Percentiles rank a stretch among this genome's conserved stretches.
Conservation (phyloP, 2,113 vertebrate genomes). For the Spilogale gracilis region DNA sequence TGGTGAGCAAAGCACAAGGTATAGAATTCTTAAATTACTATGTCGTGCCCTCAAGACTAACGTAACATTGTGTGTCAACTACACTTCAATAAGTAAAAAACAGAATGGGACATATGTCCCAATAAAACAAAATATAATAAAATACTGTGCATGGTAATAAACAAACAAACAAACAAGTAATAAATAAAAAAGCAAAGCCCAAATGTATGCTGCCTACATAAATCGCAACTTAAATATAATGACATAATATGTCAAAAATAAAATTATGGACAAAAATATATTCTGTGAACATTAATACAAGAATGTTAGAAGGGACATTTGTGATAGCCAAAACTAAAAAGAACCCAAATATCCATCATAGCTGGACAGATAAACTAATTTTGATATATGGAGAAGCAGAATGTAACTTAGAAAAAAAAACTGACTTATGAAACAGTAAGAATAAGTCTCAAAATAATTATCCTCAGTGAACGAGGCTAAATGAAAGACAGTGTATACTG, state of each 20-base stretch:
- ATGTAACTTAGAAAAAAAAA: not conserved
- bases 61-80: not conserved
- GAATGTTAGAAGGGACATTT: not conserved
- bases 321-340: constrained; percentile 14
- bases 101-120: not conserved
- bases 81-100: not conserved
- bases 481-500: not conserved
- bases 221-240: constrained; percentile 10
- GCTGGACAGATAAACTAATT: not conserved
- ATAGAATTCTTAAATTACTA: not conserved
- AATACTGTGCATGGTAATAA: not conserved
- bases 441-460: constrained; percentile 32
- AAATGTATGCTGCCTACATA: not conserved
- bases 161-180: not conserved
- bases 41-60: not conserved
- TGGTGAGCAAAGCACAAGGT: not conserved
- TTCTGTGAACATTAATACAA: not conserved
- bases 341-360: not conserved
- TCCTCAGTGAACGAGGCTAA: not conserved
- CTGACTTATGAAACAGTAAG: not conserved
- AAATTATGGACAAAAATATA: not conserved
- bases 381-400: not conserved
- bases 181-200: not conserved
- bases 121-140: not conserved
- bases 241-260: not conserved